Percentiles rank a stretch among this genome's conserved stretches.
Evolutionary conservation across 2,888 invertebrate genomes (phyloP).

Genomic region (Eulithis testata): DNA sequence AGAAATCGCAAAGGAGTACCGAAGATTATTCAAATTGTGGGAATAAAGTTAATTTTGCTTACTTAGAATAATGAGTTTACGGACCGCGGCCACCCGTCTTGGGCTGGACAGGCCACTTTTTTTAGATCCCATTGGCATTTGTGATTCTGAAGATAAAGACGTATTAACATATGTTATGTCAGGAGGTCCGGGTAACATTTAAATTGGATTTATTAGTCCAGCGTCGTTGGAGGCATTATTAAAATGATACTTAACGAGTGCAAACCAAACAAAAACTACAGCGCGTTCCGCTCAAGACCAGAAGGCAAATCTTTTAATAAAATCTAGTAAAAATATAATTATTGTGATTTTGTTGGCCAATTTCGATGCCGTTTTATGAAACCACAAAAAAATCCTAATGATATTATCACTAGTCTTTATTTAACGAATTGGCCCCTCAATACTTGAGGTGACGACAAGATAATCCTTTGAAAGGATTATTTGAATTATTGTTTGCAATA

Average conservation of each 20-base stretch:
- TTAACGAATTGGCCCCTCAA: no score
- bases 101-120: slow-evolving; percentile 69
- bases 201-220: slow-evolving; percentile 83
- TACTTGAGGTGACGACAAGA: slow-evolving; percentile 5
- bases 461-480: slow-evolving; percentile 20
- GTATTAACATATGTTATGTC: slow-evolving; percentile 84
- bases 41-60: slow-evolving; percentile 81
- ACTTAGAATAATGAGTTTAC: slow-evolving; percentile 77
- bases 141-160: slow-evolving; percentile 82
- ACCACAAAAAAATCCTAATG: no score
- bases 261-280: slow-evolving; percentile 32
- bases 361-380: no score
- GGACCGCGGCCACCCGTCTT: slow-evolving; percentile 80
- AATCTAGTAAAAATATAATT: no score
- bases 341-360: no score
- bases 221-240: slow-evolving; percentile 73
- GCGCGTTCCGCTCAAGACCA: slow-evolving; percentile 6
- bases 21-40: slow-evolving; percentile 79
- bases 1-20: slow-evolving; percentile 40
- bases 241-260: slow-evolving; percentile 48
- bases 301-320: background rate
- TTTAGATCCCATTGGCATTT: slow-evolving; percentile 74
- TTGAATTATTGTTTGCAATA: slow-evolving; percentile 32
- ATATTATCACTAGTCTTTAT: no score
- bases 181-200: slow-evolving; percentile 77